Evolutionary conservation across 1,140 invertebrate species (phyloP).

Genomic region (Dinoponera quadriceps): DNA sequence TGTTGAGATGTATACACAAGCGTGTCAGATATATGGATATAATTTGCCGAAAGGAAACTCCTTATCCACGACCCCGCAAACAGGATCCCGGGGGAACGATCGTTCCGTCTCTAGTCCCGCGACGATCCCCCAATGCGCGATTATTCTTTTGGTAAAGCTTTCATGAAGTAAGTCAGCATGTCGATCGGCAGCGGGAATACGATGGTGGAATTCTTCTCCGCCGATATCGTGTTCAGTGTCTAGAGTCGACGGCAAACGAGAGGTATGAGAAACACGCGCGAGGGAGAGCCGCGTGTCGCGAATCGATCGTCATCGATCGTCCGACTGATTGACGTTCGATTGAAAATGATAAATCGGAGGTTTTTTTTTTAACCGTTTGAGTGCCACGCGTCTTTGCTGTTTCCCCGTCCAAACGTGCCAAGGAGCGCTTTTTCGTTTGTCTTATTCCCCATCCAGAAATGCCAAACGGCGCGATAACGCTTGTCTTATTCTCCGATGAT

Average conservation of each 20-base stretch:
- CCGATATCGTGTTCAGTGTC: constrained; percentile 96
- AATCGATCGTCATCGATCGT: too few species aligned
- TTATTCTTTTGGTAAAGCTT: constrained; percentile 76
- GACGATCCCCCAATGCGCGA: background rate
- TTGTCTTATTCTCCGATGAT: too few species aligned
- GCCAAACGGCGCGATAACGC: too few species aligned
- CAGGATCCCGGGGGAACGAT: background rate
- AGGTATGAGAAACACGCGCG: background rate
- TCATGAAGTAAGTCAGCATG: constrained; percentile 92
- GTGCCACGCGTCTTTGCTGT: too few species aligned
- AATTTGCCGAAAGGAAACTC: constrained; percentile 32
- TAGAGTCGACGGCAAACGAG: constrained; percentile 22
- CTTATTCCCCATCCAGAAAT: too few species aligned
- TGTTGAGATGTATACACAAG: constrained; percentile 17
- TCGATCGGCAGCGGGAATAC: constrained; percentile 98
- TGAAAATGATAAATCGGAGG: too few species aligned
- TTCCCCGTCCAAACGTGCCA: too few species aligned
- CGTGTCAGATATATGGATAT: constrained; percentile 13
- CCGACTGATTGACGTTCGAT: too few species aligned
- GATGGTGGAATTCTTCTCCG: constrained; percentile 99
- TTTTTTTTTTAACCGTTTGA: too few species aligned
- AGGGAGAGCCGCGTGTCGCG: too few species aligned
- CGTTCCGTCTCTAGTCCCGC: background rate
- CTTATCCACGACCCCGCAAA: background rate
- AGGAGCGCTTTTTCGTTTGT: too few species aligned